Evolutionary conservation across 2,113 vertebrate species (phyloP), one percentile per base, ranked within the genome.

Genomic region (Mus pahari): DNA sequence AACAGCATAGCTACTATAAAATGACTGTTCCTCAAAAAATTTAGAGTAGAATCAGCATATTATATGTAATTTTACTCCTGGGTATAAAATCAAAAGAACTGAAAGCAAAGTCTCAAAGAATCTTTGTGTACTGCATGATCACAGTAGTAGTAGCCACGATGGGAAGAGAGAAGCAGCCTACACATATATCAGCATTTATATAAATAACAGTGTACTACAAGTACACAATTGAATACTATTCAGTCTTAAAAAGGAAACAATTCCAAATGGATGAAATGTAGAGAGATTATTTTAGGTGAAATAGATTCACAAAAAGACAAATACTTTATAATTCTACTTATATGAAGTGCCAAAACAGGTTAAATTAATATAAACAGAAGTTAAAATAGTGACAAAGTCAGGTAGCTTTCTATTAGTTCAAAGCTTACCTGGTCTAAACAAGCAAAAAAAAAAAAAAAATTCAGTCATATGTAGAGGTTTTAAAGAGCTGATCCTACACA

Each of bases 81-180:
- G 7, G 17, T 73, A 55, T 31, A 64, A n/a, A 68, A 36, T 4
- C 12, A 88, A 81, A 75, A 55, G 7, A 39, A 74, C 1, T 87
- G 19, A 92, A 94, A 92, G 48, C 42, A 89, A 28, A 28, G n/a
- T 82, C 48, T 88, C 39, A 75, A 53, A 71, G 55, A 88, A 64
- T 42, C 75, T 78, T 22, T 70, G 42, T 73, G 16, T 87, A 66
- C 48, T 19, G 6, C n/a, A 39, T 81, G 31, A 42, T 88, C 45
- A 93, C 1, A 66, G 87, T 12, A 96, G 33, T 6, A 66, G 36
- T 86, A 81, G 58, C 79, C 66, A 90, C 24, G 62, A 73, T 39
- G 19, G 45, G 36, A 86, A 24, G 17, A 42, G 42, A 3, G 26
- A 74, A 83, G 36, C 20, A 74, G 50, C 19, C 66, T 48, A 83